Conservation (phyloP, 2,797 vertebrate genomes). For the Bryconaethiops microstoma region DNA sequence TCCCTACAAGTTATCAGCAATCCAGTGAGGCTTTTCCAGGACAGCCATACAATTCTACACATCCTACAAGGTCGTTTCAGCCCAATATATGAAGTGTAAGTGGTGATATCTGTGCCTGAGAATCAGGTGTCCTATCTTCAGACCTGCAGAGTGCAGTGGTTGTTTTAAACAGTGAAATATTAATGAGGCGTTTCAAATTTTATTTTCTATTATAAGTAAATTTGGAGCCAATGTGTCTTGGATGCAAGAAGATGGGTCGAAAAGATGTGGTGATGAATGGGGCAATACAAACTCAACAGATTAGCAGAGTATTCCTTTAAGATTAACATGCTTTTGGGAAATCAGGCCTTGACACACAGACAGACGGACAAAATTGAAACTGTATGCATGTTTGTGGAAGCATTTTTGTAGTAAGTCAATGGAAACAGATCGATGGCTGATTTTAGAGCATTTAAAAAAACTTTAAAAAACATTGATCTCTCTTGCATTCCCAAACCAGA, state of each 20-base stretch:
- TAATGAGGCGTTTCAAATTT: neutral
- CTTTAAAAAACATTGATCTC: neutral
- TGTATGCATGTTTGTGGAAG: neutral
- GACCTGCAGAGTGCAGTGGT: neutral
- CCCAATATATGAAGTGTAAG: neutral
- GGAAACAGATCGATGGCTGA: neutral
- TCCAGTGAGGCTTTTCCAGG: conserved; percentile 2
- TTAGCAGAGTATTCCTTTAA: neutral
- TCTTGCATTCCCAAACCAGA: neutral
- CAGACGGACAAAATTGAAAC: neutral
- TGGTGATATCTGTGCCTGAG: neutral
- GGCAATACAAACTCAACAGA: too few species aligned
- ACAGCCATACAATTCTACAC: neutral
- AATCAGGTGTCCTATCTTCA: neutral
- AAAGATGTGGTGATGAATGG: too few species aligned
- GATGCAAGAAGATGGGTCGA: too few species aligned
- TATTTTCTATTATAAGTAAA: neutral
- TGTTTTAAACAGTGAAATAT: neutral
- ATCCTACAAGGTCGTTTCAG: neutral
- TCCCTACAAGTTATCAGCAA: neutral
- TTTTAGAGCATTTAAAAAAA: neutral
- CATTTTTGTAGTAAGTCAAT: neutral
- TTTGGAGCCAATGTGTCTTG: neutral
- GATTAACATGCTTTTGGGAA: neutral
- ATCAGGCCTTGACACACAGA: neutral